phyloP scores from a whole-genome alignment of 53 echinoderm and acorn worm species.

The Arbacia lixula region DNA sequence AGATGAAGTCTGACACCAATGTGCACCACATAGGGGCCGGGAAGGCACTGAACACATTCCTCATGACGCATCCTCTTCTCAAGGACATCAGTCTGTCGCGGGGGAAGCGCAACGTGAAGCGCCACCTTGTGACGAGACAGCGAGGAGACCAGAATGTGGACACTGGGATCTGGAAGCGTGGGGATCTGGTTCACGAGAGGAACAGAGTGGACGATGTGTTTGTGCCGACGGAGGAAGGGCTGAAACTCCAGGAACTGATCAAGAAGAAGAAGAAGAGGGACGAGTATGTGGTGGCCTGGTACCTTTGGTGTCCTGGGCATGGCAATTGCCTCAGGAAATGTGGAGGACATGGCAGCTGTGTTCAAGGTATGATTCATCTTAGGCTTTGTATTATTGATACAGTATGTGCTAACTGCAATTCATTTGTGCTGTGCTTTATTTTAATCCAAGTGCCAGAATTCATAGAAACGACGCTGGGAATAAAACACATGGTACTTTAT shows the following conservation, averaged over 20 bases:
- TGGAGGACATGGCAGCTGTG: slow-evolving; percentile 71
- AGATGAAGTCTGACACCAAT: slow-evolving; percentile 18
- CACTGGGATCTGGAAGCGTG: slow-evolving; percentile 63
- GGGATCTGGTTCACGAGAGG: slow-evolving; percentile 62
- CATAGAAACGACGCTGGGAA: no score
- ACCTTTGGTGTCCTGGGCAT: slow-evolving; percentile 81
- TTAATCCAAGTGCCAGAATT: no score
- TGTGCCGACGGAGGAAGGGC: slow-evolving; percentile 62
- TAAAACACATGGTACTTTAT: no score
- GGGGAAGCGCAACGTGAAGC: slow-evolving; percentile 78
- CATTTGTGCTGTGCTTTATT: no score
- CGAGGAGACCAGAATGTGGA: slow-evolving; percentile 59
- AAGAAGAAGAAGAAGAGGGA: slow-evolving; percentile 51
- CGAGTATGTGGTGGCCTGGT: slow-evolving; percentile 82
- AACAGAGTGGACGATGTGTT: slow-evolving; percentile 76
- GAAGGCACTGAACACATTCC: slow-evolving; percentile 48
- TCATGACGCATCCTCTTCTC: slow-evolving; percentile 45
- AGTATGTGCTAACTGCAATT: no score
- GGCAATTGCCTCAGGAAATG: slow-evolving; percentile 75
- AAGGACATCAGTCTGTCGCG: slow-evolving; percentile 63
- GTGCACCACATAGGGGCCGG: slow-evolving; percentile 57
- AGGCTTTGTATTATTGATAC: neutral
- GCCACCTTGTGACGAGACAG: slow-evolving; percentile 64
- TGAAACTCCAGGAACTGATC: slow-evolving; percentile 21
- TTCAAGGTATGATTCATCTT: slow-evolving; percentile 46